Conservation (phyloP, 2,797 vertebrate species). For the Sebastes taczanowskii region DNA sequence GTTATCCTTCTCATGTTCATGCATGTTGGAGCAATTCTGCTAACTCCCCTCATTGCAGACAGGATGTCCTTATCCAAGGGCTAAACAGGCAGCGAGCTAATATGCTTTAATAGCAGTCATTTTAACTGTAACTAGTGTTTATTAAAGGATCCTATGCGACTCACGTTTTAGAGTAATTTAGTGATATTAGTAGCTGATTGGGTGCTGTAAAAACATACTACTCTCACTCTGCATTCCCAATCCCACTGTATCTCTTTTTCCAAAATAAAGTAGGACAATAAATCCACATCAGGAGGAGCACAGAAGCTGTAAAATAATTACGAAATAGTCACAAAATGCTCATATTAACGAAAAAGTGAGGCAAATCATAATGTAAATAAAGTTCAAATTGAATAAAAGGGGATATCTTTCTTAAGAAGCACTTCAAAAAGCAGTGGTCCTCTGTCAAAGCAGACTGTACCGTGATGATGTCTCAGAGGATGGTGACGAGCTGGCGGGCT, state of each 20-base stretch:
- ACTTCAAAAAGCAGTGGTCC: background rate
- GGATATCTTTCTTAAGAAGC: background rate
- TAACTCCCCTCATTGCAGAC: conserved; percentile 32
- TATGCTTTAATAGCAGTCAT: conserved; percentile 45
- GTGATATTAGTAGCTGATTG: background rate
- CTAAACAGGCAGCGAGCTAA: conserved; percentile 19
- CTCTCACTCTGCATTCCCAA: background rate
- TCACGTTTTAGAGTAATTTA: conserved; percentile 20
- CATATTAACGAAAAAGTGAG: background rate
- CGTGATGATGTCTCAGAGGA: conserved; percentile 30
- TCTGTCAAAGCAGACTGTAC: background rate
- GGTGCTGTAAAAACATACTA: background rate
- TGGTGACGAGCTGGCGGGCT: conserved; percentile 27
- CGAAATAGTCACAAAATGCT: background rate
- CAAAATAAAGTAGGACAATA: background rate
- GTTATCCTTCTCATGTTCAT: conserved; percentile 66
- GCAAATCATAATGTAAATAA: background rate
- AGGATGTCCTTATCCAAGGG: conserved; percentile 10
- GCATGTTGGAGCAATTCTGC: conserved; percentile 71
- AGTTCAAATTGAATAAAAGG: background rate
- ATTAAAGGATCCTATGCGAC: background rate
- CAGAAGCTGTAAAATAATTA: background rate
- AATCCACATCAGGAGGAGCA: background rate
- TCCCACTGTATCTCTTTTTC: background rate
- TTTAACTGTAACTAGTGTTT: conserved; percentile 20